Evolutionary conservation across 53 echinoderm and acorn worm genomes (phyloP), one percentile per base, ranked within the genome.

Genomic region (Holothuria leucospilota): DNA sequence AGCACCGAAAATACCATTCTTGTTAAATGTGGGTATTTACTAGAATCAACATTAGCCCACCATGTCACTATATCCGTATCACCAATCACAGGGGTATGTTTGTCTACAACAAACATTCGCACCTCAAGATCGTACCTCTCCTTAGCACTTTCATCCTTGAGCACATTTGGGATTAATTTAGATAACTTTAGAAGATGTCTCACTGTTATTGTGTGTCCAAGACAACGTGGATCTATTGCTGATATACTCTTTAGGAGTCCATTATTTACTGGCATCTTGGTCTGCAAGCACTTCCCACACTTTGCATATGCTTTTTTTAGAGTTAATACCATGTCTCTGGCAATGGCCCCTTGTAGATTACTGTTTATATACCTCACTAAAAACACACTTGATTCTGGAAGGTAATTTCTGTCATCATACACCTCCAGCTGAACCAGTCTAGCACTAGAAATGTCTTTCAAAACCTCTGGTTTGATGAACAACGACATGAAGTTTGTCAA

Each of bases 191-290:
- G 29, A 15, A 87, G 39, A 64, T 77, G 25, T 18, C 56, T 85
- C 51, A 88, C 46, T 77, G 92, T 91, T 14, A 63, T 24, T 24
- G 92, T 61, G 51, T 88, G 88, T n/a, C 92, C 92, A 23, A 85
- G 84, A 77, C 92, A 91, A 11, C 61, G 28, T 85, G 88, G 92
- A 61, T 91, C 88, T 27, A 88, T 68, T 20, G 88, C 85, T 67
- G 88, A 88, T 21, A 88, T 62, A 62, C 64, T 28, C 77, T 63
- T 88, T 40, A 88, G 23, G 21, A 85, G 64, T 11, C 13, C 2
- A 27, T 91, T 91, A 59, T 91, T 91, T 25, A 88, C 38, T n/a
- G 88, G 88, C 92, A 88, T 91, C 77, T 91, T 91, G 16, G 60
- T 77, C 59, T 88, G 88, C 28, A 91, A 61, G 65, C 84, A 82